Percentiles rank a stretch among this genome's conserved stretches.
phyloP scores from a whole-genome alignment of 2,888 invertebrate species.

The Melinopterus prodromus region DNA sequence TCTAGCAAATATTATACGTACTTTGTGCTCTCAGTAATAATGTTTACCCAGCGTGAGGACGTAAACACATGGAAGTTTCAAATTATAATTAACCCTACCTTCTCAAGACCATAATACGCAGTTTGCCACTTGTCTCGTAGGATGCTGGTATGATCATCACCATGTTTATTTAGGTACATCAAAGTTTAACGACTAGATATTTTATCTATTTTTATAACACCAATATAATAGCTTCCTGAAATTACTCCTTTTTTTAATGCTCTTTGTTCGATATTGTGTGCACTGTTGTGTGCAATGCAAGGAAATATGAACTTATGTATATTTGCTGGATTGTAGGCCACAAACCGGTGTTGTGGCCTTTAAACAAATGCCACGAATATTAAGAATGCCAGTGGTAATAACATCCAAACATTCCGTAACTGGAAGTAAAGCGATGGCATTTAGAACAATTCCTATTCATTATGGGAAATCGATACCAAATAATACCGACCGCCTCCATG shows the following conservation, averaged over 20 bases:
- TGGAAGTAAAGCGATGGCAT: neutral
- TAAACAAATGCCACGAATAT: neutral
- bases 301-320: neutral
- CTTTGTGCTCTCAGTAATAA: neutral
- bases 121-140: neutral
- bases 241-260: too few relatives aligned
- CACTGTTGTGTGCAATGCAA: too few relatives aligned
- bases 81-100: conserved; percentile 4
- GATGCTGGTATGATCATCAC: neutral
- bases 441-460: neutral
- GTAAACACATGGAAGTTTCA: neutral
- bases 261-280: too few relatives aligned
- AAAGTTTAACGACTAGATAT: neutral
- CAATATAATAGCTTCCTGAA: too few relatives aligned
- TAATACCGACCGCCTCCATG: neutral
- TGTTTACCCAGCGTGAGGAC: neutral
- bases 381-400: neutral
- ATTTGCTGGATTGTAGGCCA: neutral
- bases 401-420: neutral
- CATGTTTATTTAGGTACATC: neutral
- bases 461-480: neutral
- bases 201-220: too few relatives aligned
- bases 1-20: neutral
- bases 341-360: neutral
- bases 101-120: neutral